Conservation (phyloP, 2,888 invertebrate species). For the Eustalomyia histrio region DNA sequence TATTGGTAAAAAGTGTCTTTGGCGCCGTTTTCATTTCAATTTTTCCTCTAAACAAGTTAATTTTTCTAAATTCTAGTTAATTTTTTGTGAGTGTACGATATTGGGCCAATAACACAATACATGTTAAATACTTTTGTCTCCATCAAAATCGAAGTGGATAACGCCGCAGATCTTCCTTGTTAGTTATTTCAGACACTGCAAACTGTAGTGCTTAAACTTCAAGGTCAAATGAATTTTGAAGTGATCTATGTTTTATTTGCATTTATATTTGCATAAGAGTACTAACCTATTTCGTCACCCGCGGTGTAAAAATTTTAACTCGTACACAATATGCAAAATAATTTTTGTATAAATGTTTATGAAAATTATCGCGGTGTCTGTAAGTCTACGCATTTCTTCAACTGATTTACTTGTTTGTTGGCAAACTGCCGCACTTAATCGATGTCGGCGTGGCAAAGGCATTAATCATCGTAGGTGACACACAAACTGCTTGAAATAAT, state of each 20-base stretch:
- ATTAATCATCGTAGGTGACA: conserved; percentile 58
- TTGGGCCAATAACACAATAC: no score
- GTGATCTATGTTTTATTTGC: conserved; percentile 18
- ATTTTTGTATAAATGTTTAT: conserved; percentile 8
- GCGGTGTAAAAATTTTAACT: conserved; percentile 42
- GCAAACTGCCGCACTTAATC: conserved; percentile 56
- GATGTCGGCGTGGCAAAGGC: conserved; percentile 58
- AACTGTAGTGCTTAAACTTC: not conserved
- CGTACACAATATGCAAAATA: conserved; percentile 18
- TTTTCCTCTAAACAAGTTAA: no score
- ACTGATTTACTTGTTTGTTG: conserved; percentile 29
- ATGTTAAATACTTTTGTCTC: no score
- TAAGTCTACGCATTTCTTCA: conserved; percentile 55
- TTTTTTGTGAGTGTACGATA: no score
- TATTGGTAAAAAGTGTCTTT: no score
- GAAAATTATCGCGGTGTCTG: conserved; percentile 42
- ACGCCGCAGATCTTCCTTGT: no score
- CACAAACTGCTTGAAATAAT: conserved; percentile 45
- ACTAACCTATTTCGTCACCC: conserved; percentile 54
- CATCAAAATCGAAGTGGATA: no score
- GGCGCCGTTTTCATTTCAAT: no score
- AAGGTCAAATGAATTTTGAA: conserved; percentile 41
- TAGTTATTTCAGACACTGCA: no score
- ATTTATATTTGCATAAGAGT: conserved; percentile 33
- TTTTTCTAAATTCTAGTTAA: no score